Percentiles rank a stretch among this genome's conserved stretches.
These are phyloP conservation scores for Myotis brandtii DNA, from an alignment of 2,113 vertebrate species.

Conservation along the genomic window DNA sequence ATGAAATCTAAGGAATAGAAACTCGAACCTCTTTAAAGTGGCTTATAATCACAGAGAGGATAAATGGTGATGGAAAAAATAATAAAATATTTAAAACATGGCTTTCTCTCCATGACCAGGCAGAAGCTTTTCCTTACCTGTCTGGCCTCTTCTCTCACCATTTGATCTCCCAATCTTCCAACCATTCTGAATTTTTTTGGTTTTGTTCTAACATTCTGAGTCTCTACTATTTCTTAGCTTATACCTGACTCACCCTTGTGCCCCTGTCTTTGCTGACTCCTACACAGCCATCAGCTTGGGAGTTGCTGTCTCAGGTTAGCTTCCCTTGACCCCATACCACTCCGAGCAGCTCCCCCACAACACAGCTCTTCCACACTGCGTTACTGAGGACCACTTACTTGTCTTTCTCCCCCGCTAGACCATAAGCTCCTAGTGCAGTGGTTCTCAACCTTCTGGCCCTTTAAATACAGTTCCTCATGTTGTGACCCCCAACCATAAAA, in stretches of 20 bases:
- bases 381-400: background rate
- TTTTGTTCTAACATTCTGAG: background rate
- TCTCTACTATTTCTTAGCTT: background rate
- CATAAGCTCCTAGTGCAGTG: background rate
- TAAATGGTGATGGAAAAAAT: too few relatives aligned
- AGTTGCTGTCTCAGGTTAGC: background rate
- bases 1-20: constrained; percentile 19
- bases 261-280: background rate
- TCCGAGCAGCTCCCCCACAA: background rate
- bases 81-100: too few relatives aligned
- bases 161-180: background rate
- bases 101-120: background rate
- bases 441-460: too few relatives aligned
- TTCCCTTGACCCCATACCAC: too few relatives aligned
- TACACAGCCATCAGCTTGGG: background rate
- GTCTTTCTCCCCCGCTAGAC: background rate
- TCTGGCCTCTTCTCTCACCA: background rate
- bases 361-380: background rate
- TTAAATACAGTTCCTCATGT: too few relatives aligned
- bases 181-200: background rate
- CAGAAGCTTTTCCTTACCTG: background rate
- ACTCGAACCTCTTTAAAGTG: constrained; percentile 30
- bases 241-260: background rate
- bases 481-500: too few relatives aligned
- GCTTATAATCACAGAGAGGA: background rate